phyloP scores from a whole-genome alignment of 2,888 invertebrate genomes.

The Spilosoma lubricipeda region DNA sequence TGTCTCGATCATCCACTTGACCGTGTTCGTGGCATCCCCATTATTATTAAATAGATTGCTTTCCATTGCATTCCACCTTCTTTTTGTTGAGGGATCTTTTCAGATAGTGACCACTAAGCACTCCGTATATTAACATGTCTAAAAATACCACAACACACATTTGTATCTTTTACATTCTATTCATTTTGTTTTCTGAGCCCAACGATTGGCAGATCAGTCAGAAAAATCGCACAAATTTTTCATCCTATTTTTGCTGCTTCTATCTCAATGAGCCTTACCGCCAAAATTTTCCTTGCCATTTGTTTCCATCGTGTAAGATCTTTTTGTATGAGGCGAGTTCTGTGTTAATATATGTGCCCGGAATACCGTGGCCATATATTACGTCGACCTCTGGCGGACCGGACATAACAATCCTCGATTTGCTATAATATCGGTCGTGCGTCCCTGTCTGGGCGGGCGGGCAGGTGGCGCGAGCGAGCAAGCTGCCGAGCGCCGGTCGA shows the following conservation, averaged over 20 bases:
- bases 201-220: slow-evolving; percentile 56
- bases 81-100: slow-evolving; percentile 17
- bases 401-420: slow-evolving; percentile 87
- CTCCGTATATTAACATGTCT: neutral
- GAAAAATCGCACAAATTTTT: slow-evolving; percentile 77
- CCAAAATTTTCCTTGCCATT: slow-evolving; percentile 86
- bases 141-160: slow-evolving; percentile 1
- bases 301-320: slow-evolving; percentile 86
- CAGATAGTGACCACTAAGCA: neutral
- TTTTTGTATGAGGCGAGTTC: slow-evolving; percentile 86
- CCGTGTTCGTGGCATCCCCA: slow-evolving; percentile 51
- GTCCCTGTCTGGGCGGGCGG: slow-evolving; percentile 74
- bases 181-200: slow-evolving; percentile 21
- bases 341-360: slow-evolving; percentile 86
- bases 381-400: slow-evolving; percentile 86
- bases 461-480: slow-evolving; percentile 70
- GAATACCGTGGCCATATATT: slow-evolving; percentile 87
- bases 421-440: slow-evolving; percentile 85
- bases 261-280: slow-evolving; percentile 80
- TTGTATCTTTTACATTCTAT: slow-evolving; percentile 6
- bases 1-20: slow-evolving; percentile 68
- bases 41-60: slow-evolving; percentile 48
- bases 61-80: slow-evolving; percentile 11
- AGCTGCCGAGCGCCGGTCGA: slow-evolving; percentile 65
- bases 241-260: slow-evolving; percentile 72